Evolutionary conservation across 2,797 vertebrate species (phyloP).

Genomic region (Xenopus petersii): DNA sequence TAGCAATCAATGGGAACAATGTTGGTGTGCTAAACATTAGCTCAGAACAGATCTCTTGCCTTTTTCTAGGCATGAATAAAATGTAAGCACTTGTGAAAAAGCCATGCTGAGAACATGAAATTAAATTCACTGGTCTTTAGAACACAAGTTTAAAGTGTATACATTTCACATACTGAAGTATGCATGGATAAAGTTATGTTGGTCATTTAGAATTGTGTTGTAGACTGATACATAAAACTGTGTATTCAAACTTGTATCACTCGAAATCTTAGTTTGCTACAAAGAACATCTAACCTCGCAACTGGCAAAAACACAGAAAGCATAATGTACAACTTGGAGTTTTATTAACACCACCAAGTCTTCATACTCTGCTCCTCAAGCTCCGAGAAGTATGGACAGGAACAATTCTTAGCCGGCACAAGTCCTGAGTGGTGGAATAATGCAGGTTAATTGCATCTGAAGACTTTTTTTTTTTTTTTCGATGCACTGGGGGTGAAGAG

Average conservation of each 20-base stretch:
- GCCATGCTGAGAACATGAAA: neutral
- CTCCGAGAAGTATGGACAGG: conserved; percentile 13
- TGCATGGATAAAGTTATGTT: neutral
- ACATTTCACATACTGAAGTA: neutral
- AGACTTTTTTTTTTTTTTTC: neutral
- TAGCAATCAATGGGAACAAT: too few species aligned
- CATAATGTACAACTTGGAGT: conserved; percentile 35
- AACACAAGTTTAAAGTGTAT: neutral
- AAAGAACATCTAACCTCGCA: neutral
- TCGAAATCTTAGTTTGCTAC: neutral
- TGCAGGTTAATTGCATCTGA: conserved; percentile 12
- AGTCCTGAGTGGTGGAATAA: conserved; percentile 28
- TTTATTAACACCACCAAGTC: conserved; percentile 13
- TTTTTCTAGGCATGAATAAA: too few species aligned
- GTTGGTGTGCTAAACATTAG: too few species aligned
- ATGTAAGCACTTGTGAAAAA: neutral
- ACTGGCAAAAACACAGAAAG: neutral
- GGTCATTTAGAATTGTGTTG: neutral
- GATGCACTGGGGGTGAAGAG: conserved; percentile 8
- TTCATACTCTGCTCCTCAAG: conserved; percentile 18
- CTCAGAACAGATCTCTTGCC: too few species aligned
- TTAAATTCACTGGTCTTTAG: neutral
- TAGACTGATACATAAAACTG: neutral
- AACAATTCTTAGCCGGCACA: conserved; percentile 7
- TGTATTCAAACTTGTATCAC: neutral